Base-by-base conservation (phyloP, 2,113 vertebrate species). In the Neotoma lepida region DNA sequence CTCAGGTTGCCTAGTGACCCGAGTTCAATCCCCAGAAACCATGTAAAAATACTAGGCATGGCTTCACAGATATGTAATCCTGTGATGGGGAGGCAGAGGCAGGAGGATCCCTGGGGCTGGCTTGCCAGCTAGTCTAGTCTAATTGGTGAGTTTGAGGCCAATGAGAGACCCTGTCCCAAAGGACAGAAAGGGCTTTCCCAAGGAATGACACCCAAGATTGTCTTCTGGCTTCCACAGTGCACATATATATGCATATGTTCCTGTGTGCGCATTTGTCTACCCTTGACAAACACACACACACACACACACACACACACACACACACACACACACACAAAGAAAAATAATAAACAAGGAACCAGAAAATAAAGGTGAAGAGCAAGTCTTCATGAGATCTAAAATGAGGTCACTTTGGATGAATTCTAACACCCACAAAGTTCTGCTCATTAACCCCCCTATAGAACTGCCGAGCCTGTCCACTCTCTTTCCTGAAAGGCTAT, bases 341-440 rank as follows among this genome's bases (percentile, higher is more conserved):
- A 35, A 54, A 80, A 10, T 30, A 30, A 77, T 26, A 54, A 54
- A 13, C 3, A 56, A 49, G 70, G 30, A 80, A 93, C 49, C 30
- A 63, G 35, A 88, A 56, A 54, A 30, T 44, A 88, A 90, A 68
- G 74, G 77, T 85, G 56, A 89, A 95, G 35, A 68, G 39, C 12
- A 49, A 82, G 78, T 76, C 46, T 89, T 86, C 35, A 70, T 12
- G 63, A 78, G 68, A 88, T 81, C 87, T 63, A 73, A 77, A 91
- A 86, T 20, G 41, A 80, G 44, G 17, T 77, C 24, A 39, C 28
- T 71, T 73, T 64, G 28, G 41, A 93, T 63, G 63, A 90, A 77
- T 44, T 28, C 49, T 18, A 22, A 86, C 44, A 20, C 44, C 61
- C 51, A 17, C 30, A 8, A 64, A 89, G 51, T 35, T 35, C 35